A percentile compares a stretch with the other conserved stretches of the same genome.
Evolutionary conservation across 1,140 invertebrate species (phyloP).

Genomic region (Drosophila prosaltans): DNA sequence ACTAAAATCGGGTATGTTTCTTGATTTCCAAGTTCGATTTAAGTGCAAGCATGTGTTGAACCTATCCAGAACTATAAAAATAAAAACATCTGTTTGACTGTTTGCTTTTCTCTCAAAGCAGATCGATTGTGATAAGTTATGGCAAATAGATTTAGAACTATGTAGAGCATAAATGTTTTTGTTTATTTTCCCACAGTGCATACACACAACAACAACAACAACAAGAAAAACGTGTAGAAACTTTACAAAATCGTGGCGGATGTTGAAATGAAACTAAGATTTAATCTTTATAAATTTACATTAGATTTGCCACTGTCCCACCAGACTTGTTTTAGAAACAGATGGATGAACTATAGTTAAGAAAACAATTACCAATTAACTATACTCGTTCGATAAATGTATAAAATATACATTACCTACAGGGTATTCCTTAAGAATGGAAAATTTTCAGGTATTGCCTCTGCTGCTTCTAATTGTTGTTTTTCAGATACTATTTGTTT

Average conservation of each 20-base stretch:
- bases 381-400: too few relatives aligned
- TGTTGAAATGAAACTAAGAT: constrained; percentile 34
- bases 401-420: not conserved
- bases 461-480: not conserved
- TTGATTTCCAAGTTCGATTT: too few relatives aligned
- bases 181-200: too few relatives aligned
- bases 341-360: not conserved
- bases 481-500: constrained; percentile 2
- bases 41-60: too few relatives aligned
- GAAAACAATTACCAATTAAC: not conserved
- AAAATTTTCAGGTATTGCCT: constrained; percentile 5
- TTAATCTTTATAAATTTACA: constrained; percentile 18
- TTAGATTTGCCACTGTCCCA: not conserved
- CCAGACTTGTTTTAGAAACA: not conserved
- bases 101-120: too few relatives aligned
- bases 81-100: too few relatives aligned
- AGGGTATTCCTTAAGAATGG: not conserved
- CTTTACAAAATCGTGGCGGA: constrained; percentile 42
- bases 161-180: too few relatives aligned
- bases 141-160: too few relatives aligned
- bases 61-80: too few relatives aligned
- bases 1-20: too few relatives aligned
- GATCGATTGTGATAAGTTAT: too few relatives aligned
- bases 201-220: too few relatives aligned
- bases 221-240: constrained; percentile 35